A percentile compares a stretch with the other conserved stretches of the same genome.
Conservation (phyloP, 2,888 invertebrate genomes). For the Troilus luridus region DNA sequence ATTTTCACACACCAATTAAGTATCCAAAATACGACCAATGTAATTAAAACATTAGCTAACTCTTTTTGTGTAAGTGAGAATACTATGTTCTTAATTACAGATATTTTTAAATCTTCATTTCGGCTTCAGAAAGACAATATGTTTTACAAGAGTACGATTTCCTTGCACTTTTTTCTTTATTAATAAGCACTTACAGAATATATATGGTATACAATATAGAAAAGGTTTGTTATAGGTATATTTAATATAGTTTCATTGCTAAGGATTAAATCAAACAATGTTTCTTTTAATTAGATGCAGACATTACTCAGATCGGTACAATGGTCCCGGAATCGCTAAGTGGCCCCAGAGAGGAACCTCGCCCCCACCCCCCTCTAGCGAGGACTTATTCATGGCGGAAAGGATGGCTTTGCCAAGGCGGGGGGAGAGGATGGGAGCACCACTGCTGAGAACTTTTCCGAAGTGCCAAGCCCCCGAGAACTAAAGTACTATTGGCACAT, state of each 20-base stretch:
- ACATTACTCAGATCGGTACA: neutral
- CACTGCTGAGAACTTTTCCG: conserved; percentile 28
- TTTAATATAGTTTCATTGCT: neutral
- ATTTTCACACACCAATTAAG: too few species aligned
- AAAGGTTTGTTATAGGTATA: too few species aligned
- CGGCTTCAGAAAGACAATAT: too few species aligned
- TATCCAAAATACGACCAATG: too few species aligned
- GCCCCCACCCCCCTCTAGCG: neutral
- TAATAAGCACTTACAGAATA: too few species aligned
- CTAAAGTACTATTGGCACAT: conserved; percentile 58
- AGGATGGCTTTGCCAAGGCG: conserved; percentile 3
- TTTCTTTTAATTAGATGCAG: neutral
- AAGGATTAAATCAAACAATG: neutral
- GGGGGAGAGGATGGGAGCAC: neutral
- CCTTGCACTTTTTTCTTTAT: too few species aligned
- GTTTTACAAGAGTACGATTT: too few species aligned
- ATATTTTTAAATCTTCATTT: too few species aligned
- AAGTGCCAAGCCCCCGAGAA: conserved; percentile 36
- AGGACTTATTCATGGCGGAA: conserved; percentile 29
- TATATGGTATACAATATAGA: too few species aligned
- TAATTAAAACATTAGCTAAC: too few species aligned
- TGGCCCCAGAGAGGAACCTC: neutral
- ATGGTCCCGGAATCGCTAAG: neutral
- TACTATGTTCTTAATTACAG: too few species aligned
- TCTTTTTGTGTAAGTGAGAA: too few species aligned